These are phyloP conservation scores for Apotomis betuletana DNA, from an alignment of 2,888 invertebrate genomes.

Conservation along the genomic window DNA sequence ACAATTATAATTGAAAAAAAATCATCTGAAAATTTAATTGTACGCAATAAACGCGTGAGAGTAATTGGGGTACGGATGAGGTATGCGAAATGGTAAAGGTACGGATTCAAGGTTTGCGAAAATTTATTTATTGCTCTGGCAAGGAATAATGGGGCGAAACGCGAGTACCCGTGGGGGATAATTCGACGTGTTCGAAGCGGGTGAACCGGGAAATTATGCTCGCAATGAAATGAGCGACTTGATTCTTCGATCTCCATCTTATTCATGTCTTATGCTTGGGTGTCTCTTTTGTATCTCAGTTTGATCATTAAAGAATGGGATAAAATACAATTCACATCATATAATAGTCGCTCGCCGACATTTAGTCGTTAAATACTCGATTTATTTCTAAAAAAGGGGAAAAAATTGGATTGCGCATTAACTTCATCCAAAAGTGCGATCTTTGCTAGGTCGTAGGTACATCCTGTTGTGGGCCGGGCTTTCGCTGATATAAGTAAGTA, in stretches of 20 bases:
- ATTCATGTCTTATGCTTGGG: neutral
- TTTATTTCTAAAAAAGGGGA: no score
- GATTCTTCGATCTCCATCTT: constrained; percentile 38
- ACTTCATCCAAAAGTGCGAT: no score
- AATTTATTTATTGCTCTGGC: constrained; percentile 58
- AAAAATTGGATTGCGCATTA: no score
- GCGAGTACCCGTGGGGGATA: constrained; percentile 42
- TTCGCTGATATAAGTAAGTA: neutral
- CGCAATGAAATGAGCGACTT: constrained; percentile 44
- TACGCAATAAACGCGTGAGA: constrained; percentile 15
- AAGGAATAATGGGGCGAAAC: constrained; percentile 49
- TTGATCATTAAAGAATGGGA: constrained; percentile 17
- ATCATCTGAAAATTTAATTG: constrained; percentile 8
- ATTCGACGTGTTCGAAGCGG: constrained; percentile 45
- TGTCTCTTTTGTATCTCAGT: neutral
- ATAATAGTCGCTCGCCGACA: no score
- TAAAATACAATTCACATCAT: neutral
- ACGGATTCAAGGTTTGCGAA: constrained; percentile 47
- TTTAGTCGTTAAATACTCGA: no score
- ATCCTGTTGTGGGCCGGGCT: no score
- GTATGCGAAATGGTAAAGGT: constrained; percentile 20
- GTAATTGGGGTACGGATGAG: constrained; percentile 26
- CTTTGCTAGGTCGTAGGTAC: no score
- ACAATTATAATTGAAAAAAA: neutral
- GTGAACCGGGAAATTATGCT: constrained; percentile 50